phyloP scores from a whole-genome alignment of 2,888 invertebrate genomes.

The Erpobdella octoculata region DNA sequence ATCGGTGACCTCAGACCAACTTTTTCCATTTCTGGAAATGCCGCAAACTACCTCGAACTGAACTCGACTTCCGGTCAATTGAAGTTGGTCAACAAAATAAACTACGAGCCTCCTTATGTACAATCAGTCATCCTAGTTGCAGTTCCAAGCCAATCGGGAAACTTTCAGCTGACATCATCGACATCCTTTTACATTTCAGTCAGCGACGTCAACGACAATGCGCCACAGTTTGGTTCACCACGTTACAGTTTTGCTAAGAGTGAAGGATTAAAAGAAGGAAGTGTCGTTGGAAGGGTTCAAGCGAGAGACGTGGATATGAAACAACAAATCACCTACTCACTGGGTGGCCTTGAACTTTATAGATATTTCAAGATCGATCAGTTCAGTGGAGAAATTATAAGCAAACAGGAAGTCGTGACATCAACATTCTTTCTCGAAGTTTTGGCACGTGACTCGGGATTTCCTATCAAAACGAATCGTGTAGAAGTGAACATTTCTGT shows the following conservation, averaged over 20 bases:
- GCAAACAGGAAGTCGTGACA: neutral
- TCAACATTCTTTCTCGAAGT: neutral
- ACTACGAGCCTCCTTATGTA: neutral
- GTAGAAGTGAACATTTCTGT: neutral
- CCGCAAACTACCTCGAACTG: neutral
- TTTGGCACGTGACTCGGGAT: neutral
- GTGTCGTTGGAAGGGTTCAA: neutral
- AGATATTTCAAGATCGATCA: neutral
- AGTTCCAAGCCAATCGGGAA: neutral
- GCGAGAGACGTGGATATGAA: slow-evolving; percentile 8
- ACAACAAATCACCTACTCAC: neutral
- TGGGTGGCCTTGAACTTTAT: neutral
- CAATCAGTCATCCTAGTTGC: neutral
- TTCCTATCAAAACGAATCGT: neutral
- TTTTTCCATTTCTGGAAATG: neutral
- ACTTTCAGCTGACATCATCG: neutral
- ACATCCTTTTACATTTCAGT: neutral
- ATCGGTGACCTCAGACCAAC: neutral
- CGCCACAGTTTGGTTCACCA: neutral
- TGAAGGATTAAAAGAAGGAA: neutral
- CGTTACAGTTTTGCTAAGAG: neutral
- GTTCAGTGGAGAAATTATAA: neutral
- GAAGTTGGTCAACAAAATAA: neutral
- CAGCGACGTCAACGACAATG: slow-evolving; percentile 47
- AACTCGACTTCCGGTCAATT: neutral